These are phyloP conservation scores for Lithophane socia DNA, from an alignment of 2,888 invertebrate species.

Conservation along the genomic window DNA sequence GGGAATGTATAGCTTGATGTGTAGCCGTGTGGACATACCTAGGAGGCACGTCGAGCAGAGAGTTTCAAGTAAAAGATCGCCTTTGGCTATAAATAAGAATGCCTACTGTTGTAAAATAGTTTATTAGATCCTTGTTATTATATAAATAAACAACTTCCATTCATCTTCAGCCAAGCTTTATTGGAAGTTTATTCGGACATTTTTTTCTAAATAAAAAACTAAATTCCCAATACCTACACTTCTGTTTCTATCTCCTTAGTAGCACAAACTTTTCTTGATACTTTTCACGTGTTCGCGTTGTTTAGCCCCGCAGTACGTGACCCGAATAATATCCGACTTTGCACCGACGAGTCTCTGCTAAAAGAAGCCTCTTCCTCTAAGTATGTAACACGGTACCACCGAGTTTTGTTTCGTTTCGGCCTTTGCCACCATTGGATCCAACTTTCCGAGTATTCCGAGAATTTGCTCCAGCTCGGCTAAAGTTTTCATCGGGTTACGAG, in stretches of 20 bases:
- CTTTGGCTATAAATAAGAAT: not conserved
- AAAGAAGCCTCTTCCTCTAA: conserved; percentile 40
- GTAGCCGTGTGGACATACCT: not conserved
- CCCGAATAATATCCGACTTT: conserved; percentile 57
- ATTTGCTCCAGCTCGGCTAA: conserved; percentile 28
- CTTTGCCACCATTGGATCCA: conserved; percentile 9
- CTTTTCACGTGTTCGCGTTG: conserved; percentile 65
- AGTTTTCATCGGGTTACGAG: conserved; percentile 47
- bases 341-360: conserved; percentile 29
- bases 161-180: not conserved
- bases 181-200: not conserved
- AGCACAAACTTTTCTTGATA: conserved; percentile 51
- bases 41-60: not conserved
- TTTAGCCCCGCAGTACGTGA: conserved; percentile 66
- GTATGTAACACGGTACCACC: conserved; percentile 35
- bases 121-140: not conserved
- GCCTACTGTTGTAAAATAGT: not conserved
- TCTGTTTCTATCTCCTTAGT: conserved; percentile 17
- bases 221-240: conserved; percentile 22
- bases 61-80: not conserved
- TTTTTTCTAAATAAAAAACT: not conserved
- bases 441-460: conserved; percentile 21
- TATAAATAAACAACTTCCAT: conserved; percentile 7
- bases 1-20: too few species aligned
- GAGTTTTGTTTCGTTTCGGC: conserved; percentile 48